phyloP scores from a whole-genome alignment of 2,797 vertebrate species.

The Netta rufina region DNA sequence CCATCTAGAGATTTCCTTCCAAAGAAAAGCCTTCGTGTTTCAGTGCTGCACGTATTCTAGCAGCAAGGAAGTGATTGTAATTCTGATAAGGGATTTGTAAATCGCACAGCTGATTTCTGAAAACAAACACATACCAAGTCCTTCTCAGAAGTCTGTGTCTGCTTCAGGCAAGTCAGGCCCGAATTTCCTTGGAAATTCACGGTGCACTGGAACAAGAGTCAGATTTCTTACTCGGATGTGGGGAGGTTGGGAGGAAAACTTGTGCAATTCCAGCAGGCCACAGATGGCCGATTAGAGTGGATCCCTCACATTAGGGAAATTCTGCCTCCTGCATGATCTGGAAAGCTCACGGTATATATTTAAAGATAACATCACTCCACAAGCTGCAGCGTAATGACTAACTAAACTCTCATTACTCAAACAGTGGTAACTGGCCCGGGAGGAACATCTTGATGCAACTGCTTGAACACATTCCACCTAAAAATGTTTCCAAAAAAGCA shows the following conservation, averaged over 20 bases:
- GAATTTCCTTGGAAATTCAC: not conserved
- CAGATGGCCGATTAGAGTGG: not conserved
- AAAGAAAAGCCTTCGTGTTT: not conserved
- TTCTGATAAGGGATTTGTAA: not conserved
- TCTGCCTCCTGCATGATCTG: not conserved
- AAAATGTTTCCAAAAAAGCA: not conserved
- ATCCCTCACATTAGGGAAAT: not conserved
- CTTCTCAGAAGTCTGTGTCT: not conserved
- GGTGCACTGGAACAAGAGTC: not conserved
- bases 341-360: not conserved
- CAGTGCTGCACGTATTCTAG: not conserved
- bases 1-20: not conserved
- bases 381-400: not conserved
- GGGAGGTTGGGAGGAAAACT: not conserved
- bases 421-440: not conserved
- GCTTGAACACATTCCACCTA: not conserved
- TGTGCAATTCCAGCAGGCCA: not conserved
- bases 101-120: not conserved
- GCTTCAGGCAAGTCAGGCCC: conserved; percentile 20
- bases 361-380: not conserved
- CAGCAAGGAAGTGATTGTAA: not conserved
- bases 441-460: not conserved
- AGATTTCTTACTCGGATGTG: not conserved
- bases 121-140: not conserved
- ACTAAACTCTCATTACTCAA: not conserved